A percentile compares a stretch with the other conserved stretches of the same genome.
phyloP scores from a whole-genome alignment of 2,797 vertebrate species.

The Aplochiton taeniatus region DNA sequence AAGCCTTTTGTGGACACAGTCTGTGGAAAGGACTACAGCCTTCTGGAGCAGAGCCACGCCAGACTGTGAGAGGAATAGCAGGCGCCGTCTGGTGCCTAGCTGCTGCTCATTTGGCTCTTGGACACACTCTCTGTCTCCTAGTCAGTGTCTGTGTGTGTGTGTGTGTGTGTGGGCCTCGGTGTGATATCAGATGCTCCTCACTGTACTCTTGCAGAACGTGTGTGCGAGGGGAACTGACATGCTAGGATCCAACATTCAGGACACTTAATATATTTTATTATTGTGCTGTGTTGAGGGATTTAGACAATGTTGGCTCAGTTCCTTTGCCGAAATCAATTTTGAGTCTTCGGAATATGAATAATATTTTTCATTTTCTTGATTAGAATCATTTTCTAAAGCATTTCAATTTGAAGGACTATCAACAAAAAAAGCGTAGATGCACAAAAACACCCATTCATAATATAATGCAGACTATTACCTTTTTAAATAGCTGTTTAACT shows the following conservation, averaged over 20 bases:
- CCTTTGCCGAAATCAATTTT: background rate
- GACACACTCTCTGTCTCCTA: slow-evolving; percentile 23
- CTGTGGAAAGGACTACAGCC: slow-evolving; percentile 6
- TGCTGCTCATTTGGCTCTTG: slow-evolving; percentile 61
- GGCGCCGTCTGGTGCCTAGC: slow-evolving; percentile 50
- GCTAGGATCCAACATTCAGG: slow-evolving; percentile 14
- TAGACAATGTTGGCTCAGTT: no score
- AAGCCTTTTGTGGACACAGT: background rate
- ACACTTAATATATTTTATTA: no score
- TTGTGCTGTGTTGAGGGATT: no score
- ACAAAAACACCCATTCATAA: background rate
- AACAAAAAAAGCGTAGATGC: background rate
- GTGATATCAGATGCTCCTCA: slow-evolving; percentile 53
- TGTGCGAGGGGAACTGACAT: slow-evolving; percentile 21
- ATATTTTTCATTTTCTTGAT: no score
- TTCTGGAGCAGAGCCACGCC: slow-evolving; percentile 6
- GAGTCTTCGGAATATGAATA: no score
- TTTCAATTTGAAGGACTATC: background rate
- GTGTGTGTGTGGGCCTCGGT: slow-evolving; percentile 45
- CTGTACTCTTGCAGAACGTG: background rate
- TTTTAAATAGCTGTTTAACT: background rate
- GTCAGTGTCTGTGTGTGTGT: slow-evolving; percentile 32
- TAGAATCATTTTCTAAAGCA: no score
- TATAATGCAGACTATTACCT: background rate
- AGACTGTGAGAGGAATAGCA: slow-evolving; percentile 35